Base-by-base conservation (phyloP, 2,797 vertebrate species). In the Urophycis tenuis region DNA sequence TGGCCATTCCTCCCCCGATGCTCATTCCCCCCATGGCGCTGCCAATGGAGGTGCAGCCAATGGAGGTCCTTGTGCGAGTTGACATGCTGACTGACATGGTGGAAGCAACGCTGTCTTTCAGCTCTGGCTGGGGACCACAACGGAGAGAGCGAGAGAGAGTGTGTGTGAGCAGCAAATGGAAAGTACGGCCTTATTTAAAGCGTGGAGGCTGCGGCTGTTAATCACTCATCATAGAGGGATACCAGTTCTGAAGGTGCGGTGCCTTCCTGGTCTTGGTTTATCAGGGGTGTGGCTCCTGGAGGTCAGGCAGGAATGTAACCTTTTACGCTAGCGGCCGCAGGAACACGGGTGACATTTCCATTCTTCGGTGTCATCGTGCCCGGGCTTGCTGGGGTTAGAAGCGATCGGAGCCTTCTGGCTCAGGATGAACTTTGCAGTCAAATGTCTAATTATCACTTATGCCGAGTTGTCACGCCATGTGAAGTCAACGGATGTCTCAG, bases 41-140 rank as follows among this genome's bases (percentile, higher is more conserved):
- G 1, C 70, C 31, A 10, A 70, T 49, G 36, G 64, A 71, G 67
- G 45, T 64, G 17, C 67, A 10, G 25, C 49, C 31, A n/a, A 69
- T 34, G 8, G 53, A 35, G 3, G 6, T 0, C 0, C 0, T 10
- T 0, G 14, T 0, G 12, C 3, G 33, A 72, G n/a, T 45, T 49
- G 30, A 11, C 36, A 53, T 15, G 76, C 12, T 34, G 81, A 7
- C 67, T 79, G 77, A 5, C 33, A 12, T 67, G 11, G 33, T 41
- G 71, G 34, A 22, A 72, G 73, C n/a, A 67, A 77, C 67, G 82
- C 49, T 60, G 75, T 74, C 60, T 80, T 30, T 81, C 84, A 85
- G 86, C 84, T 84, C 79, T 82, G 78, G 82, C 77, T 79, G 82
- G 74, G 85, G 80, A 70, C 67, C 12, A 70, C 67, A 60, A 70